Evolutionary conservation across 2,797 vertebrate genomes (phyloP).

Genomic region (Prunella strophiata): DNA sequence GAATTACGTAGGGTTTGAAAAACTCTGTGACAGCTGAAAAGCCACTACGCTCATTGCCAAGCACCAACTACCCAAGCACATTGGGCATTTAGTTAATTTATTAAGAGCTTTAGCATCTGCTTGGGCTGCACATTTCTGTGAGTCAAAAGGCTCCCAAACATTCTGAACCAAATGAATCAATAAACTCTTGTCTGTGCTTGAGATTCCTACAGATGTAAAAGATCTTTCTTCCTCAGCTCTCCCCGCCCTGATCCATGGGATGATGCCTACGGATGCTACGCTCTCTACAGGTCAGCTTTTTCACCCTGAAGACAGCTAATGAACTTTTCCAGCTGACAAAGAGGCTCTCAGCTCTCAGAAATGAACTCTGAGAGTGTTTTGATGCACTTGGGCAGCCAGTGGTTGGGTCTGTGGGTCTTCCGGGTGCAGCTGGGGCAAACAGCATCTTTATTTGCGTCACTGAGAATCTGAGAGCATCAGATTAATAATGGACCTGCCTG

Average conservation of each 20-base stretch:
- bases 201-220: not conserved
- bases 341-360: not conserved
- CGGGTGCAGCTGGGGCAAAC: not conserved
- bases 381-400: not conserved
- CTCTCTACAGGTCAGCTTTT: not conserved
- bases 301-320: not conserved
- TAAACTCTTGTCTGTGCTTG: not conserved
- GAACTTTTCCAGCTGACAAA: not conserved
- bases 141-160: not conserved
- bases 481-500: not conserved
- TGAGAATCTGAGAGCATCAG: not conserved
- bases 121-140: not conserved
- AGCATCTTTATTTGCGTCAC: fast-evolving
- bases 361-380: fast-evolving
- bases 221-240: not conserved
- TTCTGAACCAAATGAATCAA: not conserved
- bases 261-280: fast-evolving
- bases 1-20: not conserved
- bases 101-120: not conserved
- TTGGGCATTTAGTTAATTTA: not conserved
- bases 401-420: not conserved
- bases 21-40: not conserved
- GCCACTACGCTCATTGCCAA: not conserved
- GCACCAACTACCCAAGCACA: not conserved
- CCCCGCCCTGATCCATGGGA: not conserved